Percentiles rank a stretch among this genome's conserved stretches.
phyloP scores from a whole-genome alignment of 2,888 invertebrate species.

The Nycteola revayana region DNA sequence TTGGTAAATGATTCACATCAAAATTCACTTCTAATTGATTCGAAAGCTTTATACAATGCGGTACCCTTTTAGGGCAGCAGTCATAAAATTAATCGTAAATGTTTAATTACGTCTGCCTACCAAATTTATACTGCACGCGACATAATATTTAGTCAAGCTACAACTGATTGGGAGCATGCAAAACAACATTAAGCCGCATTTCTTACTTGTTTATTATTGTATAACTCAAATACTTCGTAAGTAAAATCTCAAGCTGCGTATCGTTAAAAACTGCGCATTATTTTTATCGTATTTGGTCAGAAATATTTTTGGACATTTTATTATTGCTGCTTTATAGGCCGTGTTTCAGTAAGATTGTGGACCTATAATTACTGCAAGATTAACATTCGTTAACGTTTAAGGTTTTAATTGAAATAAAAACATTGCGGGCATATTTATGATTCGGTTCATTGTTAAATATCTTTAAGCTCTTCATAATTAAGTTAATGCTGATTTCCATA shows the following conservation, averaged over 20 bases:
- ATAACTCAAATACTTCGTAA: constrained; percentile 22
- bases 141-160: constrained; percentile 59
- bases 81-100: constrained; percentile 50
- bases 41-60: constrained; percentile 33
- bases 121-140: constrained; percentile 58
- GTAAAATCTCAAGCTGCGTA: constrained; percentile 23
- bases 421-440: too few relatives aligned
- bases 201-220: constrained; percentile 42
- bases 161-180: constrained; percentile 55
- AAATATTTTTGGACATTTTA: constrained; percentile 27
- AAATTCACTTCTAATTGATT: constrained; percentile 26
- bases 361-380: too few relatives aligned
- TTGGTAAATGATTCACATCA: background rate
- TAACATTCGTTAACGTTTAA: too few relatives aligned
- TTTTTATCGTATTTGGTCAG: constrained; percentile 15
- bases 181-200: constrained; percentile 47
- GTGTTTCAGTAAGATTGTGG: too few relatives aligned
- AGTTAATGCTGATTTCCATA: too few relatives aligned
- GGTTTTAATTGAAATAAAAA: too few relatives aligned
- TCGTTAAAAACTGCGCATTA: constrained; percentile 26
- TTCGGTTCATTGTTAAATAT: too few relatives aligned
- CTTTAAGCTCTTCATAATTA: too few relatives aligned
- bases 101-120: constrained; percentile 46
- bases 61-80: constrained; percentile 29
- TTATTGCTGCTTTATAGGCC: too few relatives aligned